phyloP scores from a whole-genome alignment of 2,113 vertebrate genomes.

The Natator depressus region DNA sequence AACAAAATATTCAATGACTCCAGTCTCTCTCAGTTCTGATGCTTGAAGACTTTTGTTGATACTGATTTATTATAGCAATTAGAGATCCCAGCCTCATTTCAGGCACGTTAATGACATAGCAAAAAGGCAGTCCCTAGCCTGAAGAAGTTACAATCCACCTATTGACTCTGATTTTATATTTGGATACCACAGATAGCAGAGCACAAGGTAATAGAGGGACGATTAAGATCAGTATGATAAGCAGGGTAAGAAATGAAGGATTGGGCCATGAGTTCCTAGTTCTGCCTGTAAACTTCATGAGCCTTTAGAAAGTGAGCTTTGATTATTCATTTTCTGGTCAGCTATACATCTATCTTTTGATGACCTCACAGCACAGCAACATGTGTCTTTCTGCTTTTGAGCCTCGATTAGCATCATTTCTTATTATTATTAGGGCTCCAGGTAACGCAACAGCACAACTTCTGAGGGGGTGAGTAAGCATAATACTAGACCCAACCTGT shows the following conservation, averaged over 20 bases:
- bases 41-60: not conserved
- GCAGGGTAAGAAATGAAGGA: rapidly evolving
- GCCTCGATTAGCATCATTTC: rapidly evolving
- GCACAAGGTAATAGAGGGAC: rapidly evolving
- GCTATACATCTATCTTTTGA: rapidly evolving
- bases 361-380: not conserved
- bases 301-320: not conserved
- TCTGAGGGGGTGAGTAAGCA: not conserved
- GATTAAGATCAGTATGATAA: rapidly evolving
- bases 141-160: not conserved
- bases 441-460: not conserved
- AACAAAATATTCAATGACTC: not conserved
- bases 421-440: not conserved
- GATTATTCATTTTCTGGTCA: not conserved
- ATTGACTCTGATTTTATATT: not conserved
- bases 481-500: not conserved
- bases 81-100: not conserved
- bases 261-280: not conserved
- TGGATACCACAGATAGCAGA: not conserved
- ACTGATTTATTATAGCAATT: not conserved
- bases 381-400: not conserved
- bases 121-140: not conserved
- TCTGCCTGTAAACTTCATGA: not conserved
- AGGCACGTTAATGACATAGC: not conserved
- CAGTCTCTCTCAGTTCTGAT: not conserved